Percentiles rank a stretch among this genome's conserved stretches.
Conservation (phyloP, 2,888 invertebrate genomes). For the Melangyna quadrimaculata region DNA sequence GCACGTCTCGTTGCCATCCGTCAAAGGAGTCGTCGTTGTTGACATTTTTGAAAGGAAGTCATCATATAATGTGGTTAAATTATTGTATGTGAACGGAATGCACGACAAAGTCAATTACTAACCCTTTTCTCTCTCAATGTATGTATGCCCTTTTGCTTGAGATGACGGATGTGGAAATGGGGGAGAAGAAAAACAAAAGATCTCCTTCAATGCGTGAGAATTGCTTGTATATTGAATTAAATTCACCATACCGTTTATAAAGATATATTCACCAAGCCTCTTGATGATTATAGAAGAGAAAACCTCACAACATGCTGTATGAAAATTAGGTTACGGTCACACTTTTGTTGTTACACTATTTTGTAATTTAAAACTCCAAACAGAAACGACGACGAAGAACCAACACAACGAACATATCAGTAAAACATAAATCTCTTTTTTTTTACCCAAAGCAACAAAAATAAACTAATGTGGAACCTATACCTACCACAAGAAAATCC, state of each 20-base stretch:
- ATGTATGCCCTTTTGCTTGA: conserved; percentile 1
- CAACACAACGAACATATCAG: conserved; percentile 42
- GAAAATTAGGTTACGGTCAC: conserved; percentile 69
- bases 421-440: conserved; percentile 47
- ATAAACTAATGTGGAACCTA: conserved; percentile 1
- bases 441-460: background rate
- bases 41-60: conserved; percentile 53
- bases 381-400: conserved; percentile 33
- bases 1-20: conserved; percentile 59
- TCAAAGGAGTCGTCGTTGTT: conserved; percentile 39
- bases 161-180: conserved; percentile 26
- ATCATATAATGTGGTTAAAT: conserved; percentile 30
- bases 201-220: conserved; percentile 49
- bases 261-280: conserved; percentile 4
- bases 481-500: conserved; percentile 46
- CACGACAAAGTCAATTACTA: conserved; percentile 59
- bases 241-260: conserved; percentile 36
- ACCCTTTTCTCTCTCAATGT: conserved; percentile 38
- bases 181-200: conserved; percentile 20
- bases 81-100: conserved; percentile 48
- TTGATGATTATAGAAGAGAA: conserved; percentile 3
- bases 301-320: conserved; percentile 39
- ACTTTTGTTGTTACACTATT: conserved; percentile 51
- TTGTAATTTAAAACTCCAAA: conserved; percentile 62
- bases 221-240: conserved; percentile 33